These are phyloP conservation scores for Nesidiocoris tenuis DNA, from an alignment of 2,888 invertebrate genomes.

Conservation along the genomic window DNA sequence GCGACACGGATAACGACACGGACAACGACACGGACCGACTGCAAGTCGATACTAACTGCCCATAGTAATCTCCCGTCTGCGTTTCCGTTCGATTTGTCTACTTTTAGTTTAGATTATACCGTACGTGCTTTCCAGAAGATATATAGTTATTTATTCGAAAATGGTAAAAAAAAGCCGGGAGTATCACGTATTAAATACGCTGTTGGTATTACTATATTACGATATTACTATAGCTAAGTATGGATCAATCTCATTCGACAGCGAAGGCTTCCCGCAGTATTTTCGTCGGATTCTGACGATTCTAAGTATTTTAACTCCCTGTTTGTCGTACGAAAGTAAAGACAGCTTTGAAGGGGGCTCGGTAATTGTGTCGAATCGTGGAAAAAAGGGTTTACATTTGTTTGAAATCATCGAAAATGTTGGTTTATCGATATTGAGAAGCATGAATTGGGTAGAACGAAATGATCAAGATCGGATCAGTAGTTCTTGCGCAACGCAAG, in stretches of 20 bases:
- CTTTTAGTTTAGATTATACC: constrained; percentile 2
- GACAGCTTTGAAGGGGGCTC: too few relatives aligned
- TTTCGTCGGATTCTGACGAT: neutral
- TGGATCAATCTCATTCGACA: neutral
- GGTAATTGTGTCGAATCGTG: too few relatives aligned
- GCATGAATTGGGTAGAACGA: too few relatives aligned
- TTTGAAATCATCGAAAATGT: too few relatives aligned
- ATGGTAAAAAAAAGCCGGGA: neutral
- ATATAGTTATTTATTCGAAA: constrained; percentile 8
- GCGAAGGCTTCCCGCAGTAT: neutral
- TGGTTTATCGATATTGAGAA: too few relatives aligned
- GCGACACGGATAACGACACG: neutral
- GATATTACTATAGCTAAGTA: neutral
- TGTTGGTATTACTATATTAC: neutral
- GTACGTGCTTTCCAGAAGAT: constrained; percentile 31
- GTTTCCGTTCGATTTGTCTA: neutral
- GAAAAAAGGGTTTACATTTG: too few relatives aligned
- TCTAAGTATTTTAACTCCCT: too few relatives aligned
- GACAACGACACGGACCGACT: neutral
- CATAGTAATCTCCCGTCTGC: neutral
- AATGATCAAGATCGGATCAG: too few relatives aligned
- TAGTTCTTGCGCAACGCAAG: too few relatives aligned
- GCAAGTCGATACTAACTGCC: neutral
- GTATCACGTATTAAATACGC: constrained; percentile 15
- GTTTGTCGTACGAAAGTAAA: too few relatives aligned